Evolutionary conservation across 2,113 vertebrate species (phyloP).

Genomic region (Spheniscus mendiculus): DNA sequence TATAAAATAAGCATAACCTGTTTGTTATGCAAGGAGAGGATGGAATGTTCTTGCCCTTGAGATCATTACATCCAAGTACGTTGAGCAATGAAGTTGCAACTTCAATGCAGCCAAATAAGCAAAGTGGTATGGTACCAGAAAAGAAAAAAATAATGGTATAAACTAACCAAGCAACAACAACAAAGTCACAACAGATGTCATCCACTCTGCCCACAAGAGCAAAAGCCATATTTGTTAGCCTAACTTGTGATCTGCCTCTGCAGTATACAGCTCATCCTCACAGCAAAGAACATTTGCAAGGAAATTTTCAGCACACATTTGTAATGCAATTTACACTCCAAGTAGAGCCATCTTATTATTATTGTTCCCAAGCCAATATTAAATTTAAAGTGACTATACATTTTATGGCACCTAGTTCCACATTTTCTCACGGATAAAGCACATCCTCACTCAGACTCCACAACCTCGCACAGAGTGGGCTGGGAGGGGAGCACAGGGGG

Average conservation of each 20-base stretch:
- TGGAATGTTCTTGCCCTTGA: not conserved
- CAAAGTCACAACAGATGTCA: not conserved
- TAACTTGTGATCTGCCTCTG: not conserved
- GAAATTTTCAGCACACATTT: not conserved
- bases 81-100: not conserved
- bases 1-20: not conserved
- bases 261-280: not conserved
- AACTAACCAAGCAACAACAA: not conserved
- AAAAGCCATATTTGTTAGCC: not conserved
- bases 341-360: not conserved
- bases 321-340: not conserved
- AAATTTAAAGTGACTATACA: not conserved
- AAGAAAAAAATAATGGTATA: not conserved
- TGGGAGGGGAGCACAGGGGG: not conserved
- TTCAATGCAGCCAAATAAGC: not conserved
- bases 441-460: not conserved
- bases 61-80: not conserved
- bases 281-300: not conserved
- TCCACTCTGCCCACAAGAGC: not conserved
- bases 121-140: not conserved
- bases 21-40: not conserved
- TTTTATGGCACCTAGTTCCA: not conserved
- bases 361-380: not conserved
- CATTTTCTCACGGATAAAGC: not conserved
- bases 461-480: fast-evolving